Evolutionary conservation across 1,140 invertebrate genomes (phyloP).

Genomic region (Aphaenogaster rudis): DNA sequence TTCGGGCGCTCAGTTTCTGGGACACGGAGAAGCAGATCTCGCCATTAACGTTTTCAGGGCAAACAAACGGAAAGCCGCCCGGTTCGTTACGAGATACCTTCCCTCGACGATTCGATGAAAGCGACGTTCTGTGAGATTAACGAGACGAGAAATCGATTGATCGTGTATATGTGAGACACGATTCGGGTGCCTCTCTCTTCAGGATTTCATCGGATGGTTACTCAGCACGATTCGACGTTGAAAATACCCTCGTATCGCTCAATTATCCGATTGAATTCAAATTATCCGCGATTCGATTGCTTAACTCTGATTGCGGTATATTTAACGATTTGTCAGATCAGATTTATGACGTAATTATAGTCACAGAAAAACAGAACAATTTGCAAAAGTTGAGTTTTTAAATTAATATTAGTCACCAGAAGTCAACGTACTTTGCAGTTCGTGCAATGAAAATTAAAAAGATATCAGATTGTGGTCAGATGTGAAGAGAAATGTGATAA

Average conservation of each 20-base stretch:
- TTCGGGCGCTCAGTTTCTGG: conserved; percentile 63
- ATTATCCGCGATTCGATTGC: background rate
- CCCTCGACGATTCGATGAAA: conserved; percentile 54
- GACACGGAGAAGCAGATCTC: conserved; percentile 54
- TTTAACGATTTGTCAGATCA: background rate
- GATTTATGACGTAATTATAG: background rate
- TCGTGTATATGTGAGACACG: conserved; percentile 45
- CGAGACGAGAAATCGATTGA: conserved; percentile 57
- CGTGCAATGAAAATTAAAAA: background rate
- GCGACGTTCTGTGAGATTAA: conserved; percentile 58
- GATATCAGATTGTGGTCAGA: background rate
- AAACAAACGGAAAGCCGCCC: conserved; percentile 65
- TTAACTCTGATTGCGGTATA: conserved; percentile 3
- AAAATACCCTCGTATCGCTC: conserved; percentile 16
- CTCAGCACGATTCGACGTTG: background rate
- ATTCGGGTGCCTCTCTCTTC: background rate
- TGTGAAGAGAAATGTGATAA: background rate
- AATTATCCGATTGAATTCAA: conserved; percentile 17
- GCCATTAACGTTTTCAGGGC: conserved; percentile 68
- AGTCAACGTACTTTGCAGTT: background rate
- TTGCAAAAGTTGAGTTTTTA: background rate
- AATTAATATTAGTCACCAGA: background rate
- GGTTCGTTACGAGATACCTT: conserved; percentile 65
- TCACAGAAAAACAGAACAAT: background rate
- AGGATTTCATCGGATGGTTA: conserved; percentile 6